Evolutionary conservation across 2,797 vertebrate genomes (phyloP).

Genomic region (Gambelia wislizenii): DNA sequence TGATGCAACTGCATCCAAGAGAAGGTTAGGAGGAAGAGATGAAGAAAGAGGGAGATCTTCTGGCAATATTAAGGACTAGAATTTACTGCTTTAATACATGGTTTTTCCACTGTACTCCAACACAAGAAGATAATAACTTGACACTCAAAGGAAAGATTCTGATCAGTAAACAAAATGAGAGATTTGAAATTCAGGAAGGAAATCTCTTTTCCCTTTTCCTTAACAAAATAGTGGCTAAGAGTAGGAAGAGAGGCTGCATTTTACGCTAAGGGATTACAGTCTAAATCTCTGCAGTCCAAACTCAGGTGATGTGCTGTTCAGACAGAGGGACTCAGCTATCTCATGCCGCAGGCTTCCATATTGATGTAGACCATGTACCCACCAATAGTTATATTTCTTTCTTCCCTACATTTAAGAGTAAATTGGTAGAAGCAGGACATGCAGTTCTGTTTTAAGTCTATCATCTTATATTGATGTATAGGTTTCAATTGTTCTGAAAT

Average conservation of each 20-base stretch:
- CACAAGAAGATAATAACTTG: background rate
- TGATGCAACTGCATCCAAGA: slow-evolving; percentile 11
- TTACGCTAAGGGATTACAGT: background rate
- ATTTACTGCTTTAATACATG: background rate
- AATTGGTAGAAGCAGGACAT: background rate
- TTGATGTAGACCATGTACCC: background rate
- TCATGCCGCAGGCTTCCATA: too few species aligned
- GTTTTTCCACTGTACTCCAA: background rate
- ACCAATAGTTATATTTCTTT: background rate
- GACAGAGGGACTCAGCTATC: background rate
- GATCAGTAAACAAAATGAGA: background rate
- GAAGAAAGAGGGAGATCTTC: background rate
- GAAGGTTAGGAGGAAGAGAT: background rate
- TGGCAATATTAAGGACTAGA: background rate
- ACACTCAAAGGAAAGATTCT: background rate
- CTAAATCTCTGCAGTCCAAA: background rate
- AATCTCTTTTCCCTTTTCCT: background rate
- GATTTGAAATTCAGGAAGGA: background rate
- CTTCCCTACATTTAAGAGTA: background rate
- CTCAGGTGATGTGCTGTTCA: too few species aligned
- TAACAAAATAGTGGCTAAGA: background rate
- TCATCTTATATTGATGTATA: too few species aligned
- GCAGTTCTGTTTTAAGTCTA: too few species aligned
- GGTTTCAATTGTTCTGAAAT: too few species aligned
- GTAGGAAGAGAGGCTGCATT: background rate